A percentile compares a stretch with the other conserved stretches of the same genome.
phyloP scores from a whole-genome alignment of 2,797 vertebrate species.

The Remorina albescens region DNA sequence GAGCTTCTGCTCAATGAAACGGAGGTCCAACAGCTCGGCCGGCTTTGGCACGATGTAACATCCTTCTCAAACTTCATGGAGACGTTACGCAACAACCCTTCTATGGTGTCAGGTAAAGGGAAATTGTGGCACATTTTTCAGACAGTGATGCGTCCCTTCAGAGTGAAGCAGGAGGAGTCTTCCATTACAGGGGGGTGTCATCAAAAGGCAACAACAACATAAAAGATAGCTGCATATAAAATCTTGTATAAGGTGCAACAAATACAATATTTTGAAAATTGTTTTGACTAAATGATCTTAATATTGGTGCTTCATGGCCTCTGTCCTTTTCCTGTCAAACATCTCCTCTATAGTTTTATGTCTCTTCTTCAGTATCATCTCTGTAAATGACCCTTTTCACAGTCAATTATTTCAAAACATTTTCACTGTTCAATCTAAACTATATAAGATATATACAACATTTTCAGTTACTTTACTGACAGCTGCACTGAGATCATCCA shows the following conservation, averaged over 20 bases:
- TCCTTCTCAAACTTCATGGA: constrained; percentile 92
- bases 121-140: background rate
- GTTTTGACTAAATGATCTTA: no score
- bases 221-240: background rate
- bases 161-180: background rate
- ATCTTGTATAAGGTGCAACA: background rate
- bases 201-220: background rate
- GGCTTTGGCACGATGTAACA: constrained; percentile 89
- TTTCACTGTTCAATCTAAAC: background rate
- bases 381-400: background rate
- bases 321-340: background rate
- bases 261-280: background rate
- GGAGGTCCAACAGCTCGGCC: constrained; percentile 84
- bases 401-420: background rate
- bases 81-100: constrained; percentile 88
- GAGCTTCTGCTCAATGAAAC: constrained; percentile 86
- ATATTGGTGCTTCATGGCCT: background rate
- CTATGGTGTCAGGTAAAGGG: constrained; percentile 86
- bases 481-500: background rate
- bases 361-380: background rate
- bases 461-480: background rate
- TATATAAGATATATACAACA: background rate
- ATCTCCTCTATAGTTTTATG: background rate
- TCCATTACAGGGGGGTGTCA: background rate
- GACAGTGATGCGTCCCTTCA: background rate